Evolutionary conservation across 92 coral and sea anemone species (phyloP).

Genomic region (Paramuricea clavata): DNA sequence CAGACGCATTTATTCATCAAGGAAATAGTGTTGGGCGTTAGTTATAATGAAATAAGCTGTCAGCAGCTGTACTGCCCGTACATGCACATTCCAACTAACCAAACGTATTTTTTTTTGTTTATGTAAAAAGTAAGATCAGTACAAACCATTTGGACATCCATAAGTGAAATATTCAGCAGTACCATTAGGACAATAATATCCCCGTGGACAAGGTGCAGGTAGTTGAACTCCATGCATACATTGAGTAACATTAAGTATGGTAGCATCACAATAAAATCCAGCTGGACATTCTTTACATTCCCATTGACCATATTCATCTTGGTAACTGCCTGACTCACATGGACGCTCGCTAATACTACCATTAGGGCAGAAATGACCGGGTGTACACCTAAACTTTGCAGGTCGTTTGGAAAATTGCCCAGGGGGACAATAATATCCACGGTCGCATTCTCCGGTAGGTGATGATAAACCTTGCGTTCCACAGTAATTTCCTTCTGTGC

Average conservation of each 20-base stretch:
- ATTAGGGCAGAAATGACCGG: conserved; percentile 89
- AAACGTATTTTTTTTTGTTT: background rate
- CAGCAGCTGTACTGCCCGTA: no score
- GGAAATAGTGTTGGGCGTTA: no score
- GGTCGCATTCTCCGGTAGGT: conserved; percentile 85
- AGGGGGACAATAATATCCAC: conserved; percentile 92
- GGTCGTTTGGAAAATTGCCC: conserved; percentile 89
- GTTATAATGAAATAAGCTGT: no score
- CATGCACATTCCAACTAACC: no score
- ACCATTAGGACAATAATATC: conserved; percentile 90
- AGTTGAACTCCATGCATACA: conserved; percentile 96
- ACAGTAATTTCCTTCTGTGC: conserved; percentile 87
- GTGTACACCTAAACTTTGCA: conserved; percentile 79
- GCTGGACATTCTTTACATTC: conserved; percentile 88
- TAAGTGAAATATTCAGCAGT: conserved; percentile 58
- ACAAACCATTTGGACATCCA: conserved; percentile 53
- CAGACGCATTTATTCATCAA: no score
- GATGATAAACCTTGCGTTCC: conserved; percentile 80
- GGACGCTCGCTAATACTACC: conserved; percentile 82
- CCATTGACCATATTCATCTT: conserved; percentile 85
- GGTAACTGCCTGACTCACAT: conserved; percentile 84
- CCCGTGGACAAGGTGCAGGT: conserved; percentile 88
- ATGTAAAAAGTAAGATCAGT: background rate
- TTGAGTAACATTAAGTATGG: conserved; percentile 82
- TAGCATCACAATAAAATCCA: conserved; percentile 94